Conservation (phyloP, 2,888 invertebrate genomes). For the Autographa gamma region DNA sequence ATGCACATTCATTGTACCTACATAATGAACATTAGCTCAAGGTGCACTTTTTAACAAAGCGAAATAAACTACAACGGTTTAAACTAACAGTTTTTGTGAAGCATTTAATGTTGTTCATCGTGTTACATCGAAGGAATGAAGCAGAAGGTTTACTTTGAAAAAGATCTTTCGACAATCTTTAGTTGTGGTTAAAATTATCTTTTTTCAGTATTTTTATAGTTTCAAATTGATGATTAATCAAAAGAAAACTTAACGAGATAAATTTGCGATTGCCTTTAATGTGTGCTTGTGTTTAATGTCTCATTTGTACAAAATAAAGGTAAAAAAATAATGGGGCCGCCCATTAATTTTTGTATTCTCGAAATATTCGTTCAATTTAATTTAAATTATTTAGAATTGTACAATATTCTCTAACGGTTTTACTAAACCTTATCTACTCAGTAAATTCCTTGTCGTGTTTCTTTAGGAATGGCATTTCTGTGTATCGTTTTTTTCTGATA, state of each 20-base stretch:
- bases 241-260: no score
- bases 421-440: not conserved
- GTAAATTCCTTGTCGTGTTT: not conserved
- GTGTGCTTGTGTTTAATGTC: no score
- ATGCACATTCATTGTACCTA: conserved; percentile 56
- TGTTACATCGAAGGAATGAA: not conserved
- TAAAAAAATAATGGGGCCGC: no score
- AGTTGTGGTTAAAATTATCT: no score
- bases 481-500: not conserved
- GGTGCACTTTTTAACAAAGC: conserved; percentile 49
- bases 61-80: conserved; percentile 46
- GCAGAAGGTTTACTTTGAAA: conserved; percentile 11
- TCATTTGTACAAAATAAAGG: no score
- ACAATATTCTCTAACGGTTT: not conserved
- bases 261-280: no score
- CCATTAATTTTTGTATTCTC: no score
- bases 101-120: conserved; percentile 36
- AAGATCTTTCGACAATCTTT: no score
- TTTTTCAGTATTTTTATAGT: no score
- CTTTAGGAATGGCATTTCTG: not conserved
- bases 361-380: no score
- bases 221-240: no score
- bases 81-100: conserved; percentile 52
- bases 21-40: conserved; percentile 37
- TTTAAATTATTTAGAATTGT: no score